Conservation (phyloP, 2,797 vertebrate species). For the Malurus leucopterus region DNA sequence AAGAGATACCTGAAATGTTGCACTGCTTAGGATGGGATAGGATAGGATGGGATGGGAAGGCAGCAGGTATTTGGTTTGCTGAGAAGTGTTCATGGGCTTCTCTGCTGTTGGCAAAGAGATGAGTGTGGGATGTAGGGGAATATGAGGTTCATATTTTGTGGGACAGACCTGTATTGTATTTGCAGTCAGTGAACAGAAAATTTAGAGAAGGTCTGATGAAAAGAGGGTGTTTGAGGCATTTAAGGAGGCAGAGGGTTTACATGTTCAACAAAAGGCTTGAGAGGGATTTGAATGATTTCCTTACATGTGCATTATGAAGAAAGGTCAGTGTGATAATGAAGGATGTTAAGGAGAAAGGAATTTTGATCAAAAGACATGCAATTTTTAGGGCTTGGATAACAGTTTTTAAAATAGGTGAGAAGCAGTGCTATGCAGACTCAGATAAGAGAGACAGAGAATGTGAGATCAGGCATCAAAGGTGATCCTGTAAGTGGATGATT, state of each 20-base stretch:
- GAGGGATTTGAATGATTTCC: background rate
- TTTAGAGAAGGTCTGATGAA: background rate
- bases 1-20: background rate
- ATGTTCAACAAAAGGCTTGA: background rate
- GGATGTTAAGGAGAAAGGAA: background rate
- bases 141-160: background rate
- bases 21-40: background rate
- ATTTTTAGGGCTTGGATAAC: background rate
- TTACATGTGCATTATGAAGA: background rate
- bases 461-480: background rate
- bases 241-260: background rate
- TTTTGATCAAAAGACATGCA: background rate
- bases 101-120: background rate
- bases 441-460: background rate
- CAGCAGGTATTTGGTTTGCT: background rate
- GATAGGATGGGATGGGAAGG: background rate
- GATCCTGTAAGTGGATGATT: constrained; percentile 18
- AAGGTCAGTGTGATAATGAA: background rate
- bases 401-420: background rate
- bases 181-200: background rate
- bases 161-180: background rate
- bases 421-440: background rate
- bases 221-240: background rate
- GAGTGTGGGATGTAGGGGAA: background rate
- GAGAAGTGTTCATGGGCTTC: background rate